Evolutionary conservation across 2,113 vertebrate species (phyloP).

Genomic region (Oryzias celebensis): DNA sequence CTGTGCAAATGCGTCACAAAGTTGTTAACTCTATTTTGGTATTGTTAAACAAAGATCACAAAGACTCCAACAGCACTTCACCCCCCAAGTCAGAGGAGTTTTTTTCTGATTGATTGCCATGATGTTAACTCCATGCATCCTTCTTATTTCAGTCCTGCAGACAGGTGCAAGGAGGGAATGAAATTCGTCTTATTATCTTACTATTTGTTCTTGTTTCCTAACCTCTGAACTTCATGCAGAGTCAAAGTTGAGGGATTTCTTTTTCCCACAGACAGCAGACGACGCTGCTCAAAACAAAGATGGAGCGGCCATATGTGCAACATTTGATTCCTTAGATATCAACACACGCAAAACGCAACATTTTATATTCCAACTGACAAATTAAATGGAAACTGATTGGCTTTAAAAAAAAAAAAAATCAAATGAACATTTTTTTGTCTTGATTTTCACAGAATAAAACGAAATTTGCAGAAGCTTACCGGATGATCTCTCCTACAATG

Average conservation of each 20-base stretch:
- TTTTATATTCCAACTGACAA: conserved; percentile 4
- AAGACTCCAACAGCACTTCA: conserved; percentile 39
- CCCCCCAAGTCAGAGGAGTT: conserved; percentile 23
- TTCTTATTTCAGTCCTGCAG: neutral
- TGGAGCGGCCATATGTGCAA: conserved; percentile 13
- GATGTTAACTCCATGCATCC: conserved; percentile 26
- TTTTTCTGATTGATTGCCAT: conserved; percentile 27
- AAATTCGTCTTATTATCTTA: neutral
- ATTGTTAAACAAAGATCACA: conserved; percentile 43
- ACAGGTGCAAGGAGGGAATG: neutral
- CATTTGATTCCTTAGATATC: conserved; percentile 1
- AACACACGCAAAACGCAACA: conserved; percentile 1
- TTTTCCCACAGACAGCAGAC: conserved; percentile 12
- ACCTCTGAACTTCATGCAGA: conserved; percentile 11
- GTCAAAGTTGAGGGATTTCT: conserved; percentile 17
- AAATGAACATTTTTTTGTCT: conserved; percentile 16
- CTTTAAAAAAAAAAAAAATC: conserved; percentile 8
- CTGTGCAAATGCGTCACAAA: conserved; percentile 70
- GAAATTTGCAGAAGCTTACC: conserved; percentile 43
- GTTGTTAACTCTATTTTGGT: conserved; percentile 67
- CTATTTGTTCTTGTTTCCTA: conserved; percentile 4
- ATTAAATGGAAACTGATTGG: neutral
- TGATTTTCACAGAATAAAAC: conserved; percentile 32
- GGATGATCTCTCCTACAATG: conserved; percentile 50
- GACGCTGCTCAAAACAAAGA: conserved; percentile 8